Conservation (phyloP, 2,113 vertebrate species). For the Oryctolagus cuniculus region DNA sequence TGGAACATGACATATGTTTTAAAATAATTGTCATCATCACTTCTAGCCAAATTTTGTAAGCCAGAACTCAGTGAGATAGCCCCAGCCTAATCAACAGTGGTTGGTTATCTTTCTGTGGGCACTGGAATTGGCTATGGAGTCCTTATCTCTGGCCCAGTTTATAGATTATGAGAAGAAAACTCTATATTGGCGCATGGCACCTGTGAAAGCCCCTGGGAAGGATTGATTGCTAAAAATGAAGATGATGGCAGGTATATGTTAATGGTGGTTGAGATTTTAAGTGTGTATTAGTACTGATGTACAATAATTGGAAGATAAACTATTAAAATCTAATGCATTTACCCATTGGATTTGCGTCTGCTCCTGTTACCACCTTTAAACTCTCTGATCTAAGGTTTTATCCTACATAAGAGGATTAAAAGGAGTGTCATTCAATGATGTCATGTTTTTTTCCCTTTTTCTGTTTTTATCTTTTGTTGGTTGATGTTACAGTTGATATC, state of each 20-base stretch:
- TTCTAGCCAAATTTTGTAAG: background rate
- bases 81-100: background rate
- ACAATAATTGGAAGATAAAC: background rate
- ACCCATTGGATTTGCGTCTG: background rate
- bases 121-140: background rate
- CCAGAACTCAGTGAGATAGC: background rate
- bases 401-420: background rate
- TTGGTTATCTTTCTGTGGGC: background rate
- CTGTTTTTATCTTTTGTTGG: background rate
- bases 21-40: background rate
- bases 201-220: background rate
- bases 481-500: background rate
- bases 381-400: background rate
- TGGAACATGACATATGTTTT: background rate
- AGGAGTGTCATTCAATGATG: background rate
- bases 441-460: background rate
- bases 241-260: background rate
- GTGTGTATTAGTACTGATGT: background rate
- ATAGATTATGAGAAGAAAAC: background rate
- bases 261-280: conserved; percentile 1
- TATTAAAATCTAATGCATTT: background rate
- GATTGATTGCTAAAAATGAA: background rate
- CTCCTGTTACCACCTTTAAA: background rate
- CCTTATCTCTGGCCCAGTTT: background rate
- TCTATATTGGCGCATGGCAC: background rate